These are phyloP conservation scores for Acronicta aceris DNA, from an alignment of 2,888 invertebrate species.

Conservation along the genomic window DNA sequence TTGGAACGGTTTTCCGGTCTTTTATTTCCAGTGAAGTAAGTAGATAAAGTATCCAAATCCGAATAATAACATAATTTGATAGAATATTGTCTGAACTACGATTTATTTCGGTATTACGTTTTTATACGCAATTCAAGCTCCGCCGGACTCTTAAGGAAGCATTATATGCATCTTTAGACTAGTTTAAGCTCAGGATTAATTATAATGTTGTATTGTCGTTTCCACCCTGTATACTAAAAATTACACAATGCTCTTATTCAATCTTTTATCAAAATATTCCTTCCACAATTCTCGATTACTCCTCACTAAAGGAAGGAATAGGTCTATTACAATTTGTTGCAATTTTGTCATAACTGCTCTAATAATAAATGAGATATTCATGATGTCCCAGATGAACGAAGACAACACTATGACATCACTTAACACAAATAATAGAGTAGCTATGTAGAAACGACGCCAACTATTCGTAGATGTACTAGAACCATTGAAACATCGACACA, in stretches of 20 bases:
- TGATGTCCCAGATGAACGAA: constrained; percentile 14
- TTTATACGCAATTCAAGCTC: too few species aligned
- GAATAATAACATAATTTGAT: too few species aligned
- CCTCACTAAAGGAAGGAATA: constrained; percentile 7
- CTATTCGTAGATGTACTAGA: background rate
- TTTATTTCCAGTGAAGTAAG: too few species aligned
- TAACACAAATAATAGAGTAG: constrained; percentile 1
- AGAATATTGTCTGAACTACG: too few species aligned
- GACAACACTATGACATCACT: constrained; percentile 6
- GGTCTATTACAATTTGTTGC: constrained; percentile 10
- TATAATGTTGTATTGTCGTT: too few species aligned
- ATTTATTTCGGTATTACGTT: too few species aligned
- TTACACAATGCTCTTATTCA: background rate
- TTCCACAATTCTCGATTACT: constrained; percentile 3
- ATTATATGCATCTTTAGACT: too few species aligned
- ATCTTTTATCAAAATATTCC: background rate
- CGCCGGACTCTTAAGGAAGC: too few species aligned
- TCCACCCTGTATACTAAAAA: background rate
- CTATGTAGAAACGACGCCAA: constrained; percentile 8
- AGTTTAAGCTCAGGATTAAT: too few species aligned
- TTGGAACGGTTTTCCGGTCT: too few species aligned
- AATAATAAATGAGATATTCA: constrained; percentile 1
- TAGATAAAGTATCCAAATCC: too few species aligned
- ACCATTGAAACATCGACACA: constrained; percentile 23
- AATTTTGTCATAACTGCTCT: constrained; percentile 2